These are phyloP conservation scores for Prietella phreatophila DNA, from an alignment of 2,113 vertebrate species.

Conservation along the genomic window DNA sequence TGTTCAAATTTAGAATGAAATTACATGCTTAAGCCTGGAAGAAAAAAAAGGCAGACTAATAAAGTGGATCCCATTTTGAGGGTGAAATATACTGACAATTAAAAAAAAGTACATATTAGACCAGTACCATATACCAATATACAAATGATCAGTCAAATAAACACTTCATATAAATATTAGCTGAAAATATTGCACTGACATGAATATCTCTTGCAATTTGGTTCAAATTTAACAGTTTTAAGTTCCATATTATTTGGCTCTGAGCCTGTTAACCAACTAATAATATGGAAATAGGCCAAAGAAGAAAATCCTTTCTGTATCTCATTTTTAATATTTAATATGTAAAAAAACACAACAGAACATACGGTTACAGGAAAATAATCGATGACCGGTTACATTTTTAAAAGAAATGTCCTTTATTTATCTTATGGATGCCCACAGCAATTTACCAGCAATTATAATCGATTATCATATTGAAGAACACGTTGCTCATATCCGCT, in stretches of 20 bases:
- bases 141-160: neutral
- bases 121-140: neutral
- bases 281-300: neutral
- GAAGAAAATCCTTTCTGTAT: neutral
- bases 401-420: neutral
- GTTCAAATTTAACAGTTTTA: too few species aligned
- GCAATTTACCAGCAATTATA: neutral
- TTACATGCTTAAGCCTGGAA: neutral
- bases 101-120: neutral
- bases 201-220: neutral
- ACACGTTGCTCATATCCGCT: neutral
- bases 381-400: neutral
- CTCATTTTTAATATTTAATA: neutral
- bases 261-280: neutral
- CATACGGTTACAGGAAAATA: neutral
- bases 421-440: neutral
- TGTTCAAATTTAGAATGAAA: neutral
- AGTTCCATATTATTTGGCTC: too few species aligned
- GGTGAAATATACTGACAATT: neutral
- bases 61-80: neutral
- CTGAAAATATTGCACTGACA: neutral
- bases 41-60: neutral
- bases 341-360: neutral
- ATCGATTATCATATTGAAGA: neutral
- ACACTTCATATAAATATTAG: neutral